Base-by-base conservation (phyloP, 2,797 vertebrate genomes). In the Clarias laeviceps region DNA sequence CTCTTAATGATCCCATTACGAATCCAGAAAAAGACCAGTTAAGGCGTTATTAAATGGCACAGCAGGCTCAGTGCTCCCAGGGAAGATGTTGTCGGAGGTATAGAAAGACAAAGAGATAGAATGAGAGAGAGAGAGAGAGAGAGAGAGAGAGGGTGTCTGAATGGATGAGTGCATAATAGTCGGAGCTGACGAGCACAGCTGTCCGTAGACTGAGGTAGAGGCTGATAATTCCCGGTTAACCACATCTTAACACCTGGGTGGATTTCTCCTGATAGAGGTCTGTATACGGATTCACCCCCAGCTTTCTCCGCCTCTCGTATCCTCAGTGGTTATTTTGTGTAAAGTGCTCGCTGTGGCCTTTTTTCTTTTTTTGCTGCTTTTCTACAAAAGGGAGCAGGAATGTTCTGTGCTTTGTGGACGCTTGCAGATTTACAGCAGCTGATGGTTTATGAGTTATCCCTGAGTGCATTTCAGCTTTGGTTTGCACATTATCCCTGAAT, bases 1-100 rank as follows among this genome's bases (percentile, higher is more conserved):
- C 80, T 82, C 77, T 88, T 89, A 89, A 89, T 86, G 85, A 85
- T 65, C 29, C 82, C 61, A 85, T 85, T 89, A 80, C 66, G 27
- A 84, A 54, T 66, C 69, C 61, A 65, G 80, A 81, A 72, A 85
- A 84, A 87, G 77, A 77, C 80, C 37, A 40, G 37, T 82, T 62
- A 70, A 85, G 81, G 61, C 66, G 5, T 84, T 88, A 88, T 88
- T 89, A 87, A 76, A 86, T 78, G 70, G 81, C 78, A 80, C 83
- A 84, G 80, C 32, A 66, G 64, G 79, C 45, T 29, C 72, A 62
- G 62, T 68, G 37, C 80, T 40, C 83, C 74, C 80, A 65, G 80
- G 78, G 61, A 73, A 59, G 61, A 65, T 0, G 14, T 14, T 62
- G 56, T 12, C 9, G 8, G 69, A 64, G 18, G 27, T 18, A 61